Evolutionary conservation across 1,140 invertebrate species (phyloP).

Genomic region (Aculops lycopersici): DNA sequence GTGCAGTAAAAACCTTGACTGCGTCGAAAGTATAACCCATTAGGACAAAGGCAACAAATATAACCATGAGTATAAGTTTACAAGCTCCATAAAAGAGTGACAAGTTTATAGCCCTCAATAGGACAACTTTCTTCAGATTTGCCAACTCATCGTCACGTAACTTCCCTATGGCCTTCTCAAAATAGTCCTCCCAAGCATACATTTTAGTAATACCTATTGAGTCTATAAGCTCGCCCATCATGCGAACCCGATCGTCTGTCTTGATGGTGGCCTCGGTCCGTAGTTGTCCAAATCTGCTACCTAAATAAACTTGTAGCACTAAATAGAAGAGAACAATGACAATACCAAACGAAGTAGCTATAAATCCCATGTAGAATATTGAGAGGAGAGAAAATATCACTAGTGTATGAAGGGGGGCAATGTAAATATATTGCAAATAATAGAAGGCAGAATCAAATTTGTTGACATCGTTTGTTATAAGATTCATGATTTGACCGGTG

Average conservation of each 20-base stretch:
- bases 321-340: not conserved
- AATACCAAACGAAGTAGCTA: not conserved
- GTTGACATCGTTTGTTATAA: not conserved
- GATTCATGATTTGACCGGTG: not conserved
- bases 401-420: not conserved
- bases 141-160: not conserved
- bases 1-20: not conserved
- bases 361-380: not conserved
- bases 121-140: not conserved
- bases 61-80: not conserved
- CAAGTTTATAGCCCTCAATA: not conserved
- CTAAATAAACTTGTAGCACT: not conserved
- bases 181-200: not conserved
- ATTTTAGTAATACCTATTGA: not conserved
- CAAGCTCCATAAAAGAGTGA: not conserved
- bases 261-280: not conserved
- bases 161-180: not conserved
- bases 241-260: not conserved
- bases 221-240: not conserved
- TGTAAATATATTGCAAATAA: not conserved
- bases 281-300: not conserved
- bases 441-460: not conserved
- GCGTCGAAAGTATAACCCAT: not conserved
- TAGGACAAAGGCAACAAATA: not conserved
- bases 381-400: not conserved